These are phyloP conservation scores for Sprattus sprattus DNA, from an alignment of 2,113 vertebrate species.

Conservation along the genomic window DNA sequence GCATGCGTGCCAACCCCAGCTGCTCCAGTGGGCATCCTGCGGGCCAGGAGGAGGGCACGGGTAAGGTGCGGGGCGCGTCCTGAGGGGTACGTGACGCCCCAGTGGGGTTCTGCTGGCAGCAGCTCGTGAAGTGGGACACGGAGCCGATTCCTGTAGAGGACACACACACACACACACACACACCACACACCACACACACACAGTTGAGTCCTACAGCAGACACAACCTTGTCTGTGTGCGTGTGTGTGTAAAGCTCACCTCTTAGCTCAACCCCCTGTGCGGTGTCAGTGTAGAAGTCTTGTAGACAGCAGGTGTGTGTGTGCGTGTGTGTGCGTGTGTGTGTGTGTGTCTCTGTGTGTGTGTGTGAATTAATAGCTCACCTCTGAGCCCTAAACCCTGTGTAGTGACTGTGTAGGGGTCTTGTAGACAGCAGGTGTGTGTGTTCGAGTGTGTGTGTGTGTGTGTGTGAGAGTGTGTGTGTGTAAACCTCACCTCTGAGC, in stretches of 20 bases:
- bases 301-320: too few relatives aligned
- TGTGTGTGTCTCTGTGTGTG: background rate
- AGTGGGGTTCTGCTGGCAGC: conserved; percentile 65
- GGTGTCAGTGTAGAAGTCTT: too few relatives aligned
- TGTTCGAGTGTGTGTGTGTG: background rate
- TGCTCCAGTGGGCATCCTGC: conserved; percentile 53
- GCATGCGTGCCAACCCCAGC: conserved; percentile 68
- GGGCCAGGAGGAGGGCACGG: conserved; percentile 61
- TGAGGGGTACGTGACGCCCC: conserved; percentile 53
- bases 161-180: conserved; percentile 16
- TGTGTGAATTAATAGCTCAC: too few relatives aligned
- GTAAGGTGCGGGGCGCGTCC: conserved; percentile 60
- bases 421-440: too few relatives aligned
- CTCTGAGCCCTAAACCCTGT: too few relatives aligned
- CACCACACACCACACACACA: background rate
- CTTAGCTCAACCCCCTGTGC: too few relatives aligned
- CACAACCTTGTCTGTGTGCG: too few relatives aligned
- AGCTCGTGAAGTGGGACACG: conserved; percentile 72
- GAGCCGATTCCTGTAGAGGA: conserved; percentile 67
- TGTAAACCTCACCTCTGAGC: too few relatives aligned
- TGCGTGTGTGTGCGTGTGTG: background rate
- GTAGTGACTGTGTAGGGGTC: too few relatives aligned
- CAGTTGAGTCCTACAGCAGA: background rate
- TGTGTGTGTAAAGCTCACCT: too few relatives aligned
- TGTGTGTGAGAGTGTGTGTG: background rate